phyloP scores from a whole-genome alignment of 2,113 vertebrate species.

The Mirza zaza region DNA sequence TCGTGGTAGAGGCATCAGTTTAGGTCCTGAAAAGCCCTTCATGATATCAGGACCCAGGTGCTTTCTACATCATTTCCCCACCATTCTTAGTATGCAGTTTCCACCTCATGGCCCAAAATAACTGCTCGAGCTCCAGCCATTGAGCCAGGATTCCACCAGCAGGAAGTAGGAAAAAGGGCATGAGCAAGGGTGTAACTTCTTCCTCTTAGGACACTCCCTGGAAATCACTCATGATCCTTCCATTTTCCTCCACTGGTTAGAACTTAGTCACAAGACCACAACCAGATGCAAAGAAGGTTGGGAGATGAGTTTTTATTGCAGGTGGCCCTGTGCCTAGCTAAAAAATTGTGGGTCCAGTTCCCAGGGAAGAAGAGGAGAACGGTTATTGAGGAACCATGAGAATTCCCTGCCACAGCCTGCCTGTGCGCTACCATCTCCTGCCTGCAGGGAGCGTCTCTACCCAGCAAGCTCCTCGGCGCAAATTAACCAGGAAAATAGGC shows the following conservation, averaged over 20 bases:
- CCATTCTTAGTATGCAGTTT: background rate
- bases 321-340: background rate
- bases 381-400: background rate
- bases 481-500: background rate
- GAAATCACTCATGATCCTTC: background rate
- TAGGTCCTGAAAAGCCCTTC: background rate
- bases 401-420: background rate
- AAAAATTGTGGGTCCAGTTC: background rate
- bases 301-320: background rate
- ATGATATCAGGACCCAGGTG: background rate
- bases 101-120: background rate
- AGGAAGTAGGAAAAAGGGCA: background rate
- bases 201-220: background rate
- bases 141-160: background rate
- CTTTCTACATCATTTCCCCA: background rate
- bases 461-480: background rate
- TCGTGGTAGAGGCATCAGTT: background rate
- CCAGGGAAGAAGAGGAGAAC: background rate
- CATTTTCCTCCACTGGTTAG: background rate
- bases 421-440: background rate
- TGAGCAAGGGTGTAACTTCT: background rate
- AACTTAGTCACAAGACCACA: background rate
- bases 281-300: background rate
- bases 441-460: background rate
- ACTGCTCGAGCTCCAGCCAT: background rate